phyloP scores from a whole-genome alignment of 2,113 vertebrate genomes.

The Nothobranchius furzeri region DNA sequence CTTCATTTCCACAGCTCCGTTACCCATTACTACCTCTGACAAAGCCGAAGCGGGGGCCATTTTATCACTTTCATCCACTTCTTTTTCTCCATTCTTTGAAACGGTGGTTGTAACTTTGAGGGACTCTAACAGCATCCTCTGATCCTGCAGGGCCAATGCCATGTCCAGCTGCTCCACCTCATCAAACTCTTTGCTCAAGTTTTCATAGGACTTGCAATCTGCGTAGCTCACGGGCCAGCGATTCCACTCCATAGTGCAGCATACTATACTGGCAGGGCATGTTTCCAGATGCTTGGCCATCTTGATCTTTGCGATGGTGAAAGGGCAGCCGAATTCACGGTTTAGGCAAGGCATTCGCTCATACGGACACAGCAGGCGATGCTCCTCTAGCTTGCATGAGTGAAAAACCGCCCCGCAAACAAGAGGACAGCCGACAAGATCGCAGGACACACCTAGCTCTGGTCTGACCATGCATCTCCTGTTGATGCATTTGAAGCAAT shows the following conservation, averaged over 20 bases:
- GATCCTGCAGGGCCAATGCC: constrained; percentile 97
- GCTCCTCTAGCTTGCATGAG: constrained; percentile 91
- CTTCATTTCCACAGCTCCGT: constrained; percentile 84
- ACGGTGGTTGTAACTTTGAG: constrained; percentile 93
- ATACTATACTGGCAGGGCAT: constrained; percentile 96
- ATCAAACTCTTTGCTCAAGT: constrained; percentile 93
- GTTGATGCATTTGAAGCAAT: constrained; percentile 95
- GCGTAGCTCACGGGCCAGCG: constrained; percentile 98
- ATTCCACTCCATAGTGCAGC: constrained; percentile 99
- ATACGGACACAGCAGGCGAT: constrained; percentile 91
- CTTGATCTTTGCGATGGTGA: constrained; percentile 87
- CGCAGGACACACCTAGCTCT: constrained; percentile 88
- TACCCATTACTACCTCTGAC: constrained; percentile 74
- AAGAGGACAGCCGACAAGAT: constrained; percentile 91
- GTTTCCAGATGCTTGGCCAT: constrained; percentile 92
- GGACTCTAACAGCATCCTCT: constrained; percentile 96
- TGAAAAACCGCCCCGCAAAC: constrained; percentile 98
- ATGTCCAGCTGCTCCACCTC: constrained; percentile 97
- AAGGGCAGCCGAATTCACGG: constrained; percentile 93
- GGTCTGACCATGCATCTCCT: constrained; percentile 93
- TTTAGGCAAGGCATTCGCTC: constrained; percentile 96
- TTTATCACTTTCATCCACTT: constrained; percentile 78
- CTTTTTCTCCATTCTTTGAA: constrained; percentile 85
- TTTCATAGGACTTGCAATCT: constrained; percentile 95
- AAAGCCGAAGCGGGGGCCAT: constrained; percentile 75